A percentile compares a stretch with the other conserved stretches of the same genome.
phyloP scores from a whole-genome alignment of 2,797 vertebrate genomes.

The Poecilia wingei region DNA sequence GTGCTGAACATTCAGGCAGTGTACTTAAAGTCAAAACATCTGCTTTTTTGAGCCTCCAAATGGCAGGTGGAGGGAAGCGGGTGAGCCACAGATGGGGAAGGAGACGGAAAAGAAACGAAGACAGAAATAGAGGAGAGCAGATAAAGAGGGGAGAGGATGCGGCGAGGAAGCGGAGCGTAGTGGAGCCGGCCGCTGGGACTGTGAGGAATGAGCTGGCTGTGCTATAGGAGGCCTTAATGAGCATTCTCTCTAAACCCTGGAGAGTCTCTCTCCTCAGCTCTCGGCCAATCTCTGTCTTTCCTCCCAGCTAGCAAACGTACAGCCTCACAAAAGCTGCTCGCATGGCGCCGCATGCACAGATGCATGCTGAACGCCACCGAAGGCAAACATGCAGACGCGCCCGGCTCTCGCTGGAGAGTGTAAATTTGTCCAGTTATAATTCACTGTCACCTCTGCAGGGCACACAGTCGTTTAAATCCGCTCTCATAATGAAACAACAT shows the following conservation, averaged over 20 bases:
- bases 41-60: constrained; percentile 52
- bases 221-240: constrained; percentile 80
- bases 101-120: constrained; percentile 49
- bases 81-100: constrained; percentile 51
- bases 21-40: constrained; percentile 48
- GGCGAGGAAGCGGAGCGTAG: constrained; percentile 72
- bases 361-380: constrained; percentile 11
- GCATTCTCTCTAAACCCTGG: constrained; percentile 75
- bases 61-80: constrained; percentile 52
- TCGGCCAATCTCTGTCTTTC: constrained; percentile 68
- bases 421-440: constrained; percentile 44
- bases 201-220: constrained; percentile 76
- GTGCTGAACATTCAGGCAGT: constrained; percentile 17
- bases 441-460: constrained; percentile 45
- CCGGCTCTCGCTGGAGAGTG: not conserved
- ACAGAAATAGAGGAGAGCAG: constrained; percentile 63
- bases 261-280: constrained; percentile 68
- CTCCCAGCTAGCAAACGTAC: constrained; percentile 54
- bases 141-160: constrained; percentile 66
- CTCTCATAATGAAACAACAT: constrained; percentile 56
- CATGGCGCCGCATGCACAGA: constrained; percentile 25
- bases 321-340: constrained; percentile 44
- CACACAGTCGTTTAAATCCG: constrained; percentile 39
- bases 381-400: constrained; percentile 3
- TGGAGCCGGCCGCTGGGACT: constrained; percentile 71